Base-by-base conservation (phyloP, 2,888 invertebrate genomes). In the Athrips mouffetella region DNA sequence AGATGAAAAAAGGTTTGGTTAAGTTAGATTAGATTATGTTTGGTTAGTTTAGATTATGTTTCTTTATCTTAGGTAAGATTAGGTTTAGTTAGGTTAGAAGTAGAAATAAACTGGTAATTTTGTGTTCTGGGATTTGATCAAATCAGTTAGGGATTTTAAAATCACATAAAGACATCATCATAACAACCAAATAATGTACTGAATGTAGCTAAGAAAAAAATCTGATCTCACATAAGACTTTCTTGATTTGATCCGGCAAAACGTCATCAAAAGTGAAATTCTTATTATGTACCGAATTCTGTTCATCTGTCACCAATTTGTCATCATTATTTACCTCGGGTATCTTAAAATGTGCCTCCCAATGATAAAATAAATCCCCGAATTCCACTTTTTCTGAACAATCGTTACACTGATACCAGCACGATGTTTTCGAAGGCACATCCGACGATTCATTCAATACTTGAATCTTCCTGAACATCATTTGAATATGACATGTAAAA, bases 311-410 rank as follows among this genome's bases (percentile, higher is more conserved):
- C n/a, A 30, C n/a, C n/a, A 3, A 30, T 30, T n/a, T 33, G 15
- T 2, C 11, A 3, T 10, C 18, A 0, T 27, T 25, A 0, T 27
- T 18, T 30, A 18, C 35, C 18, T 18, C 20, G 2, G 7, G 8
- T 6, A 29, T 6, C 7, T 29, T 8, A 8, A 77, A 16, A 44
- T 80, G 80, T 0, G 8, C 1, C 31, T 78, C 79, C 76, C 76
- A 80, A 20, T 80, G 80, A 0, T 16, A 0, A 18, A 78, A 75
- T n/a, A 64, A 65, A 0, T 60, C 33, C 0, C 1, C 1, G 0
- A 8, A 2, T 0, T 2, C 2, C 0, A 74, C 54, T 0, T 25
- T 15, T 0, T 40, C 1, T 0, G 16, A 21, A 11, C 75, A 75
- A 0, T 25, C 16, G 0, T 51, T 63, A 15, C 80, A 80, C 48